Evolutionary conservation across 2,797 vertebrate species (phyloP).

Genomic region (Megalops cyprinoides): DNA sequence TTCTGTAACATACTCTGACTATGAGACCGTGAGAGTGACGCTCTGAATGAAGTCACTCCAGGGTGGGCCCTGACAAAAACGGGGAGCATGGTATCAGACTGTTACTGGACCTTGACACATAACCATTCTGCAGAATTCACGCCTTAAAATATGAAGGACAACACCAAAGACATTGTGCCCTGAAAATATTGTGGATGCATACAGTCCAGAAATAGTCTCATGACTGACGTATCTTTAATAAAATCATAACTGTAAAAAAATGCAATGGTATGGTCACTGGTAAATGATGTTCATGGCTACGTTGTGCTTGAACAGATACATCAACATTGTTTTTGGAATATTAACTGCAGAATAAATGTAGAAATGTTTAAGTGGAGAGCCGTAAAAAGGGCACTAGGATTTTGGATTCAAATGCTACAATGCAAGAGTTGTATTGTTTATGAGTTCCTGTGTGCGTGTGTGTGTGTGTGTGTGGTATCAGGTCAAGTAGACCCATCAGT

Average conservation of each 20-base stretch:
- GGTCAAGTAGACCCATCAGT: not conserved
- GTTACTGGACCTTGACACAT: too few relatives aligned
- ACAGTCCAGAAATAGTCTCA: not conserved
- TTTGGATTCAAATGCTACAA: not conserved
- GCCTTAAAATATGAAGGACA: not conserved
- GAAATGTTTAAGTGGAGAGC: too few relatives aligned
- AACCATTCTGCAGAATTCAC: not conserved
- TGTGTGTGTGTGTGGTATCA: not conserved
- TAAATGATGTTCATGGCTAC: constrained; percentile 1
- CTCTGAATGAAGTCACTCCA: not conserved
- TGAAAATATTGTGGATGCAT: not conserved
- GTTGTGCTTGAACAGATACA: constrained; percentile 1
- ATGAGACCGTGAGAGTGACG: not conserved
- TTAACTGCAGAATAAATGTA: too few relatives aligned
- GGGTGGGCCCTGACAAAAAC: too few relatives aligned
- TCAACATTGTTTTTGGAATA: too few relatives aligned
- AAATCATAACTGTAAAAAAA: not conserved
- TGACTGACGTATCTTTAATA: constrained; percentile 3
- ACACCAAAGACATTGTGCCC: not conserved
- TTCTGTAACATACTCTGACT: not conserved
- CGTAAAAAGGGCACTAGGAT: not conserved
- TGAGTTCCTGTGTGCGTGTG: not conserved
- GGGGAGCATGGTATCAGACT: too few relatives aligned
- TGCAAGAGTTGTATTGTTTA: not conserved
- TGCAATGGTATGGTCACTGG: not conserved